Conservation (phyloP, 1,140 invertebrate species). For the Zaprionus tsacasi region DNA sequence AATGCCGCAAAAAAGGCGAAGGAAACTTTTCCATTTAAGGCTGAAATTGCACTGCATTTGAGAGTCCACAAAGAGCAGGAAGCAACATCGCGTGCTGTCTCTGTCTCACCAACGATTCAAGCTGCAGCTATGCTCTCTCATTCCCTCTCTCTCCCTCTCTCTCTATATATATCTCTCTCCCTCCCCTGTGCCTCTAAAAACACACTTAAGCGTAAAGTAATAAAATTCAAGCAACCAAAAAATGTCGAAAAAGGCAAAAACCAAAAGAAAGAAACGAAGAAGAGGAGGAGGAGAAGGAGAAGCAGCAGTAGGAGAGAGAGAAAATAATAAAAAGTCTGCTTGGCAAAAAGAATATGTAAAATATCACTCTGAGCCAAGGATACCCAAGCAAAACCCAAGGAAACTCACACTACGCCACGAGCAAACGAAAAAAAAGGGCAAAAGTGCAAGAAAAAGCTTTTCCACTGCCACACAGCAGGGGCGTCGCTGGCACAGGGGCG, state of each 20-base stretch:
- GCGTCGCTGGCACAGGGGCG: neutral
- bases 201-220: slow-evolving; percentile 80
- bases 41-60: slow-evolving; percentile 41
- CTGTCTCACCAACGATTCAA: neutral
- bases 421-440: slow-evolving; percentile 27
- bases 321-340: slow-evolving; percentile 21
- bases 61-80: slow-evolving; percentile 27
- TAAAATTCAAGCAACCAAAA: slow-evolving; percentile 78
- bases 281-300: slow-evolving; percentile 26
- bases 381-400: slow-evolving; percentile 46
- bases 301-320: slow-evolving; percentile 13
- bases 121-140: neutral
- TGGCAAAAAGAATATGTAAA: slow-evolving; percentile 71
- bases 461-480: slow-evolving; percentile 44
- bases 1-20: slow-evolving; percentile 45
- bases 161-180: neutral
- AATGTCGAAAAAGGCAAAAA: slow-evolving; percentile 61
- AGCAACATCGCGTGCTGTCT: slow-evolving; percentile 24
- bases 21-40: slow-evolving; percentile 77
- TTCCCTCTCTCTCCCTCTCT: slow-evolving; percentile 7
- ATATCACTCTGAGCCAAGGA: slow-evolving; percentile 62
- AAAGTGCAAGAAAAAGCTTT: slow-evolving; percentile 60
- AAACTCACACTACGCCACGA: slow-evolving; percentile 51
- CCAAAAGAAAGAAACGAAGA: slow-evolving; percentile 28
- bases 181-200: slow-evolving; percentile 41